Evolutionary conservation across 2,113 vertebrate species (phyloP).

Genomic region (Pygathrix nemaeus): DNA sequence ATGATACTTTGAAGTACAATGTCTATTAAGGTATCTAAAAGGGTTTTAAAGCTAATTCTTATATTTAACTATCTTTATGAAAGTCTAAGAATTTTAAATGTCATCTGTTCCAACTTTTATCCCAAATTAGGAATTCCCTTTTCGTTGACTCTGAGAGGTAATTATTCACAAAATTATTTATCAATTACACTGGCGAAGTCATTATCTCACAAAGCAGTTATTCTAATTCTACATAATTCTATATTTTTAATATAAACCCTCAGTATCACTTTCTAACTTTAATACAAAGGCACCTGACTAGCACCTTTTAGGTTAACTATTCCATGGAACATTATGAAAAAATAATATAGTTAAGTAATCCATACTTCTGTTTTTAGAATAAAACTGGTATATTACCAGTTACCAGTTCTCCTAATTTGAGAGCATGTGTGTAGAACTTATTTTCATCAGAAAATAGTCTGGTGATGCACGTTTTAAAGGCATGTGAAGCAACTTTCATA

Average conservation of each 20-base stretch:
- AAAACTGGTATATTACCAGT: background rate
- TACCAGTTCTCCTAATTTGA: background rate
- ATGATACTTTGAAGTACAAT: background rate
- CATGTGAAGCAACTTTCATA: background rate
- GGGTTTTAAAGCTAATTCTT: background rate
- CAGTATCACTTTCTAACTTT: background rate
- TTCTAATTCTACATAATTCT: background rate
- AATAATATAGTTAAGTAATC: background rate
- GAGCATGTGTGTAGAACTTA: background rate
- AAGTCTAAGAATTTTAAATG: background rate
- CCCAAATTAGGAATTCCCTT: background rate
- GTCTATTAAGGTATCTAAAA: background rate
- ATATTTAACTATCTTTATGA: background rate
- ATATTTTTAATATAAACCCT: background rate
- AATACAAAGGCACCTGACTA: background rate
- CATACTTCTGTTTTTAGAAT: background rate
- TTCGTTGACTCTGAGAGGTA: background rate
- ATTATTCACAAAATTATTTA: background rate
- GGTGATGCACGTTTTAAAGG: background rate
- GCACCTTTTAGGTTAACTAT: background rate
- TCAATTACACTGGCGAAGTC: background rate
- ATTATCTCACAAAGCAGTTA: background rate
- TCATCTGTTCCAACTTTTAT: background rate
- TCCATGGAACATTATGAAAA: background rate
- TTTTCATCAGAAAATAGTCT: background rate